A percentile compares a stretch with the other conserved stretches of the same genome.
Conservation (phyloP, 2,888 invertebrate species). For the Masnerella sp. region DNA sequence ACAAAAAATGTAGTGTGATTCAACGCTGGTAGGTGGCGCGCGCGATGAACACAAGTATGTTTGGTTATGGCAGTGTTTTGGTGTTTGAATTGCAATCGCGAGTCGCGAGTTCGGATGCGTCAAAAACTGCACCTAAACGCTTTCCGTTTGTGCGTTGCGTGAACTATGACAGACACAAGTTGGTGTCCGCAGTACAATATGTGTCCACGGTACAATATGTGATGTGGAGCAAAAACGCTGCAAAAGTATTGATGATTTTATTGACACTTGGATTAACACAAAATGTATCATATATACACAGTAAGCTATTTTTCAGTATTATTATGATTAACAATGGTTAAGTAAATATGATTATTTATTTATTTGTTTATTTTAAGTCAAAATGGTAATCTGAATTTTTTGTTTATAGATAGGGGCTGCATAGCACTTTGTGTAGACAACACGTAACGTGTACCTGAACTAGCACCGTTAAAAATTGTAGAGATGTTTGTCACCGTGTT, state of each 20-base stretch:
- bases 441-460: conserved; percentile 95
- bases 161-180: conserved; percentile 96
- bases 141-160: too few species aligned
- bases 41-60: too few species aligned
- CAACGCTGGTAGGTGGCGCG: too few species aligned
- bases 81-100: too few species aligned
- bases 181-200: conserved; percentile 96
- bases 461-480: conserved; percentile 95
- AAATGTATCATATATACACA: conserved; percentile 96
- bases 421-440: conserved; percentile 97
- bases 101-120: too few species aligned
- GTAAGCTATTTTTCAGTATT: conserved; percentile 85
- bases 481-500: conserved; percentile 99
- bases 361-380: not conserved
- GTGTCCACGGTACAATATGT: too few species aligned
- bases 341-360: too few species aligned
- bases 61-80: too few species aligned
- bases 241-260: conserved; percentile 96
- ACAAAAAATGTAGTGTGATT: too few species aligned
- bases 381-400: conserved; percentile 17
- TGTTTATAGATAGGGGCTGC: conserved; percentile 94
- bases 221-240: conserved; percentile 98
- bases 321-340: too few species aligned
- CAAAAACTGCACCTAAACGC: too few species aligned
- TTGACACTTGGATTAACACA: conserved; percentile 95